These are phyloP conservation scores for Danio jaintianensis DNA, from an alignment of 2,797 vertebrate species.

Conservation along the genomic window DNA sequence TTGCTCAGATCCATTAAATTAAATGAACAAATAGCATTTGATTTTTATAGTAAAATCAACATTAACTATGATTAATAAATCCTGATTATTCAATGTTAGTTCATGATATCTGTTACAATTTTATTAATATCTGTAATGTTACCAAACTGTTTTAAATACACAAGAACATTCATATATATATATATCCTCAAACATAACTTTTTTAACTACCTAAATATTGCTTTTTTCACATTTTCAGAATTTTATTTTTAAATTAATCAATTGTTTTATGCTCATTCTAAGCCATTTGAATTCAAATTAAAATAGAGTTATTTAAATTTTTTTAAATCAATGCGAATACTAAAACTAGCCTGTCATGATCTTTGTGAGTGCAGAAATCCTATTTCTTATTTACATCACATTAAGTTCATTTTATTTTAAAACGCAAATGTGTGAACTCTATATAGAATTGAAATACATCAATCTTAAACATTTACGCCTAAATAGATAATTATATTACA, in stretches of 20 bases:
- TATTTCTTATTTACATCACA: no score
- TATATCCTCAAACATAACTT: not conserved
- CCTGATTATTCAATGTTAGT: no score
- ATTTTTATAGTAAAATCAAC: no score
- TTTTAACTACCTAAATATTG: not conserved
- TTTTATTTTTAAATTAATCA: not conserved
- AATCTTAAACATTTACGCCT: not conserved
- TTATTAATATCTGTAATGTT: no score
- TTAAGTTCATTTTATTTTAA: no score
- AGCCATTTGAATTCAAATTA: not conserved
- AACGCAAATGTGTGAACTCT: not conserved
- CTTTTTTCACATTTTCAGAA: not conserved
- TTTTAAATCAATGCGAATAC: not conserved
- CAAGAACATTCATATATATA: not conserved
- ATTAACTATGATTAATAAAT: no score
- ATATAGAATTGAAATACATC: not conserved
- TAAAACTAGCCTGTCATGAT: no score
- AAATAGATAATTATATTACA: no score
- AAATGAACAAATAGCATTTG: no score
- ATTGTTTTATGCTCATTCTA: not conserved
- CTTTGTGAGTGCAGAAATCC: no score
- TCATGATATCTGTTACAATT: no score
- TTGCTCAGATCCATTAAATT: no score
- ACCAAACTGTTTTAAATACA: not conserved
- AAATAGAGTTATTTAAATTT: not conserved